Evolutionary conservation across 2,113 vertebrate species (phyloP).

Genomic region (Otolemur garnettii): DNA sequence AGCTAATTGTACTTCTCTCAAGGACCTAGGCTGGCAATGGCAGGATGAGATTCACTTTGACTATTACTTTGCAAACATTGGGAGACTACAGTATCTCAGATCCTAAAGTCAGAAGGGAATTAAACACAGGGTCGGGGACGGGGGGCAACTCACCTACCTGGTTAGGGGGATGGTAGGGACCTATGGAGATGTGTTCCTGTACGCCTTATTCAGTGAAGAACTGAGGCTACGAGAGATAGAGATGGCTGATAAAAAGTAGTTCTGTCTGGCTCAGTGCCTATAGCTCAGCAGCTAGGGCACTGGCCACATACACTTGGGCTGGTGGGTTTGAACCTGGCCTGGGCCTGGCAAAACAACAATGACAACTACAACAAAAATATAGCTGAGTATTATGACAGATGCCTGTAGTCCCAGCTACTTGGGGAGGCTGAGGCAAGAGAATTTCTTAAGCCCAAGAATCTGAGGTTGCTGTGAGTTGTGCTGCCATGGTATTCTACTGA

Average conservation of each 20-base stretch:
- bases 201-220: background rate
- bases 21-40: background rate
- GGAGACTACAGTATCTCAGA: background rate
- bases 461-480: too few species aligned
- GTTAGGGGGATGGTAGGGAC: rapidly evolving
- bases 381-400: too few species aligned
- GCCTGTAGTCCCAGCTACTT: too few species aligned
- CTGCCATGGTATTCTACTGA: too few species aligned
- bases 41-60: background rate
- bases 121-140: background rate
- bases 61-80: background rate
- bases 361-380: too few species aligned
- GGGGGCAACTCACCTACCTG: background rate
- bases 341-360: too few species aligned
- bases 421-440: too few species aligned
- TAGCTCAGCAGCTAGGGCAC: too few species aligned
- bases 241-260: background rate
- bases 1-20: background rate
- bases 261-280: too few species aligned
- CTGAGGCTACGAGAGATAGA: background rate
- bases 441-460: too few species aligned
- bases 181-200: background rate
- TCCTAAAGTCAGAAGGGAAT: background rate
- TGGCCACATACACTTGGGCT: too few species aligned
- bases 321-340: too few species aligned